A percentile compares a stretch with the other conserved stretches of the same genome.
Conservation (phyloP, 2,888 invertebrate species). For the Drosophila neutralis region DNA sequence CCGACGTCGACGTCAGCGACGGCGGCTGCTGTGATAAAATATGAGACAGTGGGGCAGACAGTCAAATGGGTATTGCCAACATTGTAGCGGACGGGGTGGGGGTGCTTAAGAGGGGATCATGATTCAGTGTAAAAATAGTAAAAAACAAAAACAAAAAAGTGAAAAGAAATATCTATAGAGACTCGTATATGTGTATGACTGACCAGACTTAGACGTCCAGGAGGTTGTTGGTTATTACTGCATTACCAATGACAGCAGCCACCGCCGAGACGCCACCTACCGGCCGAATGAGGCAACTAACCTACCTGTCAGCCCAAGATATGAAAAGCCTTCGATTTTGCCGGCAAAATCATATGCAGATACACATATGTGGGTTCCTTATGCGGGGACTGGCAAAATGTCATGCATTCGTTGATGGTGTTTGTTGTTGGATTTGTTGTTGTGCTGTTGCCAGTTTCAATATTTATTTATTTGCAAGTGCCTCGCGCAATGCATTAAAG, state of each 20-base stretch:
- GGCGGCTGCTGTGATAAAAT: conserved; percentile 73
- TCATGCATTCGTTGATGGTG: conserved; percentile 56
- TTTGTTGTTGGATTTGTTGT: conserved; percentile 17
- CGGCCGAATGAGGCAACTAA: conserved; percentile 61
- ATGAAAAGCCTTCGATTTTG: conserved; percentile 51
- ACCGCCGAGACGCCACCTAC: conserved; percentile 74
- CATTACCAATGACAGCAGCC: conserved; percentile 66
- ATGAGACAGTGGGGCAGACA: conserved; percentile 80
- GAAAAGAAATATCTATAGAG: conserved; percentile 28
- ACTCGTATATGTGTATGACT: conserved; percentile 39
- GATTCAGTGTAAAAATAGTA: conserved; percentile 79
- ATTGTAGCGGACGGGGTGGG: background rate
- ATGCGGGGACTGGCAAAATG: conserved; percentile 57
- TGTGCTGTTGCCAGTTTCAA: conserved; percentile 48
- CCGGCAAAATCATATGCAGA: conserved; percentile 64
- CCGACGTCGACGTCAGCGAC: conserved; percentile 23
- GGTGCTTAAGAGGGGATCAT: conserved; percentile 39
- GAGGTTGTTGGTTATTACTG: conserved; percentile 61
- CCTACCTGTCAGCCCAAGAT: conserved; percentile 77
- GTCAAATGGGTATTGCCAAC: conserved; percentile 53
- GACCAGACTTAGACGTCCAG: conserved; percentile 49
- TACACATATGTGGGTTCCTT: conserved; percentile 60
- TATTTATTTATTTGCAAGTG: conserved; percentile 76
- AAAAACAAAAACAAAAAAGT: conserved; percentile 35
- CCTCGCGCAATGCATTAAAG: conserved; percentile 77